These are phyloP conservation scores for Amiota minor DNA, from an alignment of 2,888 invertebrate genomes.

Conservation along the genomic window DNA sequence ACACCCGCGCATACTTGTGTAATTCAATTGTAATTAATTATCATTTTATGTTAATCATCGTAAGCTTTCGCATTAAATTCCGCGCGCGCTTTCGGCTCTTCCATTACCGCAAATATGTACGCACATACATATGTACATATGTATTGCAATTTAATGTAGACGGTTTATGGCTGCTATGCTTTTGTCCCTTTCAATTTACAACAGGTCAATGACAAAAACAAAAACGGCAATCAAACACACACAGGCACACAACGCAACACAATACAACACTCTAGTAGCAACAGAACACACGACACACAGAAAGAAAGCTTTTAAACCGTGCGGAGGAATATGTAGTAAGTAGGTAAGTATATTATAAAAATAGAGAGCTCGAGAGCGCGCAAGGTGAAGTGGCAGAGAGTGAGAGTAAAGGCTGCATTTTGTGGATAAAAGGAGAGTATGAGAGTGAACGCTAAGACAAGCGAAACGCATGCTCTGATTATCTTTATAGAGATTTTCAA, in stretches of 20 bases:
- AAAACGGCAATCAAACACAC: slow-evolving; percentile 34
- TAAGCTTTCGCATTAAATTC: slow-evolving; percentile 23
- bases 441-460: not conserved
- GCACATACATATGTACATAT: not conserved
- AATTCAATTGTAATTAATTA: slow-evolving; percentile 15
- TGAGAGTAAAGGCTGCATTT: not conserved
- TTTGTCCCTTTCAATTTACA: slow-evolving; percentile 35
- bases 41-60: slow-evolving; percentile 14
- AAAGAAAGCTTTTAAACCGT: not conserved
- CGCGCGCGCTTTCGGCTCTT: not conserved
- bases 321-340: not conserved
- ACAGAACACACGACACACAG: not conserved
- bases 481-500: slow-evolving; percentile 61
- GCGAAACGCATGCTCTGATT: slow-evolving; percentile 56
- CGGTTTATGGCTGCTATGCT: not conserved
- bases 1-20: no score
- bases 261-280: not conserved
- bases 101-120: not conserved
- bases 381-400: no score
- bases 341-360: not conserved
- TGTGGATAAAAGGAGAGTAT: no score
- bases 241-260: not conserved
- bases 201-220: slow-evolving; percentile 67
- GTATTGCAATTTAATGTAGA: no score
- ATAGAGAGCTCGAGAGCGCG: not conserved